Conservation (phyloP, 1,140 invertebrate genomes). For the Tetraneura akinire region DNA sequence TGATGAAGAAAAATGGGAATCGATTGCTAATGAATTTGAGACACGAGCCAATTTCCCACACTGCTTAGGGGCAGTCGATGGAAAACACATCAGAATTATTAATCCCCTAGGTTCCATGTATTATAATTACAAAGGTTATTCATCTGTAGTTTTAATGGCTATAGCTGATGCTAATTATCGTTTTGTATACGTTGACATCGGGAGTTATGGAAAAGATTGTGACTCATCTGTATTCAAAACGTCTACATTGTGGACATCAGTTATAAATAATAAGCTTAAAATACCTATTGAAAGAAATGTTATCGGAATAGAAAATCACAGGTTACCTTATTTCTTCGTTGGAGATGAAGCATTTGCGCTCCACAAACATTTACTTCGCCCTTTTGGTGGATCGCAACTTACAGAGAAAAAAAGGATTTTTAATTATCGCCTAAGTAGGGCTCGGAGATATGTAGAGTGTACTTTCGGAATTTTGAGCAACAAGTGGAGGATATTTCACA, state of each 20-base stretch:
- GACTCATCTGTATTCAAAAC: constrained; percentile 56
- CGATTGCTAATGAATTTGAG: constrained; percentile 56
- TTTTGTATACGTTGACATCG: constrained; percentile 60
- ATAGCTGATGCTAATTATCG: constrained; percentile 59
- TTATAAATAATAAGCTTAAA: constrained; percentile 49
- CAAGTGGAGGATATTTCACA: no score
- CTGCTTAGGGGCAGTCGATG: no score
- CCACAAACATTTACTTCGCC: constrained; percentile 57
- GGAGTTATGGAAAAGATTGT: constrained; percentile 58
- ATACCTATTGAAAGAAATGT: constrained; percentile 53
- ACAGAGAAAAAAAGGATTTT: no score
- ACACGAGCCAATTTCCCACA: constrained; percentile 59
- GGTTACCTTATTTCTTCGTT: constrained; percentile 56
- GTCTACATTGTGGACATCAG: constrained; percentile 54
- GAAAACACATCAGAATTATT: constrained; percentile 58
- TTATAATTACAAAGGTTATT: constrained; percentile 60
- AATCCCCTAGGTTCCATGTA: constrained; percentile 57
- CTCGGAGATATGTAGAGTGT: no score
- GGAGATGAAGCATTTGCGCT: no score
- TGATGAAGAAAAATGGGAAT: constrained; percentile 54
- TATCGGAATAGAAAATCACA: constrained; percentile 52
- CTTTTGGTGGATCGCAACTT: constrained; percentile 55
- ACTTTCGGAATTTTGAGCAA: no score
- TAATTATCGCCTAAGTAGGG: no score
- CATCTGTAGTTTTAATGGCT: constrained; percentile 60